Evolutionary conservation across 2,113 vertebrate species (phyloP).

Genomic region (Aix galericulata): DNA sequence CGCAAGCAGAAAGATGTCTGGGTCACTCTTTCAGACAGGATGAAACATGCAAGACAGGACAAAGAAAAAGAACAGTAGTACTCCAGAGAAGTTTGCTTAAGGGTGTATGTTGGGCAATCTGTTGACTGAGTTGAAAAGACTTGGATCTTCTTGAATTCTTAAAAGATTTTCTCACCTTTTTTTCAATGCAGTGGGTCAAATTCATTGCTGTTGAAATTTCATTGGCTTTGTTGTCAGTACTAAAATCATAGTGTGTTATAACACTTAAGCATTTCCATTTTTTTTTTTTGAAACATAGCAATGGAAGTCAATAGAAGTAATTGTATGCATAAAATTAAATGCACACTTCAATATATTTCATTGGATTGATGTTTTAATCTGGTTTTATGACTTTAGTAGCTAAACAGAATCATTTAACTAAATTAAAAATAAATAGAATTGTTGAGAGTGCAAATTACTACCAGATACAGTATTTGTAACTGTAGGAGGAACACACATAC

Average conservation of each 20-base stretch:
- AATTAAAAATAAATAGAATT: constrained; percentile 57
- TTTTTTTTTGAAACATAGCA: neutral
- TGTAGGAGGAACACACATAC: constrained; percentile 22
- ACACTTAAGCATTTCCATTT: neutral
- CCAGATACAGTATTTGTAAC: constrained; percentile 58
- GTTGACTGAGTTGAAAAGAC: constrained; percentile 10
- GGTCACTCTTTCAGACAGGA: constrained; percentile 37
- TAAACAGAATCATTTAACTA: constrained; percentile 50
- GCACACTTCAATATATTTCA: constrained; percentile 18
- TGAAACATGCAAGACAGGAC: neutral
- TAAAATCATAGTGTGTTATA: neutral
- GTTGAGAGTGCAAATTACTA: constrained; percentile 60
- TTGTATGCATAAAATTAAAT: constrained; percentile 14
- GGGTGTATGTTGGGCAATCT: constrained; percentile 1
- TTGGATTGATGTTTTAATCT: constrained; percentile 57
- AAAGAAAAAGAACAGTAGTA: constrained; percentile 23
- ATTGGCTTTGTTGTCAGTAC: neutral
- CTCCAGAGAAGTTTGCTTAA: constrained; percentile 11
- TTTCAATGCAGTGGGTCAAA: neutral
- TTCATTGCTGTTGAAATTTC: constrained; percentile 5
- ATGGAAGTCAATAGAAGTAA: constrained; percentile 35
- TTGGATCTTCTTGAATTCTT: constrained; percentile 22
- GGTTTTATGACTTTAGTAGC: constrained; percentile 53
- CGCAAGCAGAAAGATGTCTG: neutral
- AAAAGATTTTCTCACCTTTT: constrained; percentile 48